phyloP scores from a whole-genome alignment of 2,797 vertebrate species.

The Champsocephalus esox region DNA sequence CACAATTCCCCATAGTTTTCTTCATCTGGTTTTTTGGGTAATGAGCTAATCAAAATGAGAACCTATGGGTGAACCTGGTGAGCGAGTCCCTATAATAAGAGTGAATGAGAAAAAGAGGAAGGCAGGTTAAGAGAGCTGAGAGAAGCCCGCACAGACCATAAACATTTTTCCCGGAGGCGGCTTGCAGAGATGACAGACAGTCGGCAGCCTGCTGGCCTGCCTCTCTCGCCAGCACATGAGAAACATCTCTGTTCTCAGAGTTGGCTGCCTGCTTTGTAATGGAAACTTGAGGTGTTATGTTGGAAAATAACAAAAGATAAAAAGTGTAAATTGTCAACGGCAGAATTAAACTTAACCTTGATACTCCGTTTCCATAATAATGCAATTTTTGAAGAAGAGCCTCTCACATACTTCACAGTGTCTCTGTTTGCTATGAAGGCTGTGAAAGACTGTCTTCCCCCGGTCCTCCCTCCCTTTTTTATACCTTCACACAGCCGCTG shows the following conservation, averaged over 20 bases:
- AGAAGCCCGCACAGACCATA: conserved; percentile 51
- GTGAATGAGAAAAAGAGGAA: conserved; percentile 41
- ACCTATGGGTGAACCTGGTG: conserved; percentile 44
- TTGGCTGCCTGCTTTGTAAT: conserved; percentile 42
- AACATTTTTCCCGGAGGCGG: conserved; percentile 58
- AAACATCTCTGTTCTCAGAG: conserved; percentile 55
- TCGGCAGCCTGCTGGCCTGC: conserved; percentile 44
- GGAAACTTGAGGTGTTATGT: conserved; percentile 37
- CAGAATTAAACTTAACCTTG: conserved; percentile 49
- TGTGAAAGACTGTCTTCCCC: conserved; percentile 14
- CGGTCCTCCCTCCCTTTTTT: not conserved
- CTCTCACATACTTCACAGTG: conserved; percentile 17
- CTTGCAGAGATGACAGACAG: conserved; percentile 60
- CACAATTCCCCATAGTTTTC: conserved; percentile 36
- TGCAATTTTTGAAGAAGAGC: conserved; percentile 30
- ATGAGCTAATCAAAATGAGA: conserved; percentile 55
- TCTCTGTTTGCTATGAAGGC: conserved; percentile 6
- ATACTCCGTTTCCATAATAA: conserved; percentile 37
- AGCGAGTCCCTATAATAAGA: conserved; percentile 36
- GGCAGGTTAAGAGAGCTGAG: conserved; percentile 49
- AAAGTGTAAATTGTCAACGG: conserved; percentile 43
- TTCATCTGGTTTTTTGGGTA: conserved; percentile 26
- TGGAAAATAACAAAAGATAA: conserved; percentile 51
- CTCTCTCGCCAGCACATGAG: conserved; percentile 36
- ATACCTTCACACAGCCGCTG: conserved; percentile 44